These are phyloP conservation scores for Ceramica pisi DNA, from an alignment of 2,888 invertebrate genomes.

Conservation along the genomic window DNA sequence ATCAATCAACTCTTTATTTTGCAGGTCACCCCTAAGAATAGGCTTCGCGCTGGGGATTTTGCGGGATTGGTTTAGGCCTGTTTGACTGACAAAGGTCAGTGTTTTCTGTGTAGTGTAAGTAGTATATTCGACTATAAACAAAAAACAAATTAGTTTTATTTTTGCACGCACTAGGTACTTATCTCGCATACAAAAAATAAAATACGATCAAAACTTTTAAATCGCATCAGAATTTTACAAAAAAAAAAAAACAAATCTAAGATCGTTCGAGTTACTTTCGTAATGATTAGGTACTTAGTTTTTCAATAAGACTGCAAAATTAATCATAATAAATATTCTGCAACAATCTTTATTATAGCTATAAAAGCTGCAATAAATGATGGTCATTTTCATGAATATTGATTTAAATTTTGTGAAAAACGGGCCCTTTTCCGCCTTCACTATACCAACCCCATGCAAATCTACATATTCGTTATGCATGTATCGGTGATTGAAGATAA, in stretches of 20 bases:
- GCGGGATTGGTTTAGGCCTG: no score
- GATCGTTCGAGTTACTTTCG: slow-evolving; percentile 9
- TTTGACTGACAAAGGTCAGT: no score
- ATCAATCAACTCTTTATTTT: neutral
- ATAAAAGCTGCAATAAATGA: neutral
- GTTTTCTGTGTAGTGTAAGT: neutral
- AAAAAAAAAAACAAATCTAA: slow-evolving; percentile 37
- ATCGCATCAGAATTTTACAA: slow-evolving; percentile 30
- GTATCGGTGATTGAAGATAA: slow-evolving; percentile 20
- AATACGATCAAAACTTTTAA: slow-evolving; percentile 33
- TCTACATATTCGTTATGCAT: slow-evolving; percentile 18
- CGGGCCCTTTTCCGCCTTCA: no score
- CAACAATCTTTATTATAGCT: neutral
- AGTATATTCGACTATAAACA: slow-evolving; percentile 45
- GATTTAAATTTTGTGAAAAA: neutral
- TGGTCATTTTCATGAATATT: neutral
- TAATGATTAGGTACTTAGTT: slow-evolving; percentile 2
- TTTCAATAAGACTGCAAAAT: neutral
- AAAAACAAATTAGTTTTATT: neutral
- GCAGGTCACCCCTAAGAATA: neutral
- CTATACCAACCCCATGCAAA: neutral
- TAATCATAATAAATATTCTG: neutral
- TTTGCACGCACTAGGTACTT: slow-evolving; percentile 27
- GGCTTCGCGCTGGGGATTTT: neutral
- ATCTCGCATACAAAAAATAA: slow-evolving; percentile 13